A percentile compares a stretch with the other conserved stretches of the same genome.
Evolutionary conservation across 2,797 vertebrate species (phyloP).

Genomic region (Coilia nasus): DNA sequence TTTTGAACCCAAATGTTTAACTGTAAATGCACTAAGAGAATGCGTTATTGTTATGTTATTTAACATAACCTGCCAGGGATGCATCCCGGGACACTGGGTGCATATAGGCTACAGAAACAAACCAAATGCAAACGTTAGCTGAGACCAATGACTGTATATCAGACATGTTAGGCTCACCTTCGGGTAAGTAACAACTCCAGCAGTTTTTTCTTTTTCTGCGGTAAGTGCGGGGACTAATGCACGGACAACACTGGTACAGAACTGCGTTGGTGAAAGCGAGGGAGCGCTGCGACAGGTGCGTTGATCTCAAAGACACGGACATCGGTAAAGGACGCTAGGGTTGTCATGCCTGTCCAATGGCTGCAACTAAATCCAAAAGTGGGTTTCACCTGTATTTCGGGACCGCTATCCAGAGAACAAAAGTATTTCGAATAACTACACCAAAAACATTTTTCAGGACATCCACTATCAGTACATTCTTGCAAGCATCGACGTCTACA

Average conservation of each 20-base stretch:
- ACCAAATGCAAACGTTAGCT: background rate
- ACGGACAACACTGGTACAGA: slow-evolving; percentile 51
- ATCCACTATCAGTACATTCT: background rate
- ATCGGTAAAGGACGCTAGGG: slow-evolving; percentile 34
- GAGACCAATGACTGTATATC: background rate
- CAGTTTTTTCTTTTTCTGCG: slow-evolving; percentile 42
- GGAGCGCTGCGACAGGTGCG: slow-evolving; percentile 26
- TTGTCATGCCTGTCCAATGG: slow-evolving; percentile 35
- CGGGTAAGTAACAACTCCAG: slow-evolving; percentile 54
- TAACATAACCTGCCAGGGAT: background rate
- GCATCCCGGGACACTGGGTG: background rate
- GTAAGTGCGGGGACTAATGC: slow-evolving; percentile 48
- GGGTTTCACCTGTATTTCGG: background rate
- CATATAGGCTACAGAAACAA: background rate
- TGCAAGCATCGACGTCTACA: background rate
- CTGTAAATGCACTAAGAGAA: background rate
- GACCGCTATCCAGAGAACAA: background rate
- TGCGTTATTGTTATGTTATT: too few relatives aligned
- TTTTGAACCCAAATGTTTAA: background rate
- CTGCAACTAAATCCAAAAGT: slow-evolving; percentile 13
- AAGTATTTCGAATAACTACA: background rate
- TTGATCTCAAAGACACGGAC: slow-evolving; percentile 48
- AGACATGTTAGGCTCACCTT: slow-evolving; percentile 49
- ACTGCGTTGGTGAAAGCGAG: slow-evolving; percentile 39
- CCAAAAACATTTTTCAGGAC: background rate